Conservation (phyloP, 2,113 vertebrate species). For the Hirundichthys speculiger region DNA sequence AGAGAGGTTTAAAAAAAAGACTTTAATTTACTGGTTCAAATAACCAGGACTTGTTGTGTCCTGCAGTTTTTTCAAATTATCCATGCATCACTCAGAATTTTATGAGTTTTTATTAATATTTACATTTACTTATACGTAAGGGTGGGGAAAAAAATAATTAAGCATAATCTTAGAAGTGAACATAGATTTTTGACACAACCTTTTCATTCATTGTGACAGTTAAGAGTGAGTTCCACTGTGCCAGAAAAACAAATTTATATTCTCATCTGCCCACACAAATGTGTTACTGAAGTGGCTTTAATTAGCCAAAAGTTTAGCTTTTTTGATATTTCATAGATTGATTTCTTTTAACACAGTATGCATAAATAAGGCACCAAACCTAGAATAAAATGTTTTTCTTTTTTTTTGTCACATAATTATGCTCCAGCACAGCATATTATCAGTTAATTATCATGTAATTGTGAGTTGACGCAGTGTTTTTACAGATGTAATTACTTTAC, state of each 20-base stretch:
- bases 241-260: constrained; percentile 65
- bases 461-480: constrained; percentile 63
- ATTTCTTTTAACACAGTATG: constrained; percentile 48
- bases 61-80: too few species aligned
- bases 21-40: too few species aligned
- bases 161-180: constrained; percentile 40
- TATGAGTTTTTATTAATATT: background rate
- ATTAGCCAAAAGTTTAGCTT: constrained; percentile 67
- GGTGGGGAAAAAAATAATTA: constrained; percentile 16
- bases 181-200: constrained; percentile 44
- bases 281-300: constrained; percentile 57
- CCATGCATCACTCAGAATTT: background rate
- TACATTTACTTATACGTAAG: constrained; percentile 27
- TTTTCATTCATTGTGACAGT: constrained; percentile 59
- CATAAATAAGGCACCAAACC: constrained; percentile 43
- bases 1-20: too few species aligned
- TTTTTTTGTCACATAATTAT: constrained; percentile 64
- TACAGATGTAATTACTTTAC: constrained; percentile 64
- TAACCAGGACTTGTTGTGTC: too few species aligned
- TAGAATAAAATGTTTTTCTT: constrained; percentile 5
- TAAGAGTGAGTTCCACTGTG: constrained; percentile 56
- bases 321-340: constrained; percentile 67
- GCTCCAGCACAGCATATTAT: constrained; percentile 60
- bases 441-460: constrained; percentile 69
- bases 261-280: constrained; percentile 73